phyloP scores from a whole-genome alignment of 37 sponge, comb jelly and placozoan genomes.

The Mnemiopsis leidyi region DNA sequence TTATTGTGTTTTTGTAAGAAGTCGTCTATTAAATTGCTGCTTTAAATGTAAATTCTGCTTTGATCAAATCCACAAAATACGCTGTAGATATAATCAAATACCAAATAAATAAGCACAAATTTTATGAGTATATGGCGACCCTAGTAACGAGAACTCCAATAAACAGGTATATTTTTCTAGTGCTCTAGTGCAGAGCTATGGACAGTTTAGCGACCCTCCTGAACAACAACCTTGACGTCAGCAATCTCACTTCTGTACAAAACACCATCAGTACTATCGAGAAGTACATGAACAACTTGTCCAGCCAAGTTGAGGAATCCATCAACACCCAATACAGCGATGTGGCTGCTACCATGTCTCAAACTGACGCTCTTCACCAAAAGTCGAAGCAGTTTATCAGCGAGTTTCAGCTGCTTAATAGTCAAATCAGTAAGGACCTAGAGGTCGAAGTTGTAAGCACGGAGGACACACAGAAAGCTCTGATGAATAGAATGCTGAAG shows the following conservation, averaged over 20 bases:
- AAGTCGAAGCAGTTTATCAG: not conserved
- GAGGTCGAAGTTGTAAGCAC: constrained; percentile 31
- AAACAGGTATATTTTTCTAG: not conserved
- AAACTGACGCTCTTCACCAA: constrained; percentile 4
- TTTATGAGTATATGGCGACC: too few relatives aligned
- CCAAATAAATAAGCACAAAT: too few relatives aligned
- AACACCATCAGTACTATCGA: constrained; percentile 6
- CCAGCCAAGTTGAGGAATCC: not conserved
- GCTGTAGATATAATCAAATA: too few relatives aligned
- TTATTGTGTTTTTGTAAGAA: too few relatives aligned
- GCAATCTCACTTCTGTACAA: constrained; percentile 14
- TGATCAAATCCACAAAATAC: too few relatives aligned
- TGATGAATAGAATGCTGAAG: constrained; percentile 61
- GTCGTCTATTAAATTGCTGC: too few relatives aligned
- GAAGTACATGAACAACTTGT: not conserved
- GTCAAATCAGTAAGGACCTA: not conserved
- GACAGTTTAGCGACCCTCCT: constrained; percentile 11
- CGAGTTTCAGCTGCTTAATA: not conserved
- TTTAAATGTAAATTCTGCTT: too few relatives aligned
- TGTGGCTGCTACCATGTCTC: not conserved
- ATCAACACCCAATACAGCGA: not conserved
- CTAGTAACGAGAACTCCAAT: too few relatives aligned
- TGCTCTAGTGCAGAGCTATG: not conserved
- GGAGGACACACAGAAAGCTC: constrained; percentile 53
- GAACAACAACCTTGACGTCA: constrained; percentile 37